A percentile compares a stretch with the other conserved stretches of the same genome.
Evolutionary conservation across 2,113 vertebrate species (phyloP).

Genomic region (Tragelaphus strepsiceros): DNA sequence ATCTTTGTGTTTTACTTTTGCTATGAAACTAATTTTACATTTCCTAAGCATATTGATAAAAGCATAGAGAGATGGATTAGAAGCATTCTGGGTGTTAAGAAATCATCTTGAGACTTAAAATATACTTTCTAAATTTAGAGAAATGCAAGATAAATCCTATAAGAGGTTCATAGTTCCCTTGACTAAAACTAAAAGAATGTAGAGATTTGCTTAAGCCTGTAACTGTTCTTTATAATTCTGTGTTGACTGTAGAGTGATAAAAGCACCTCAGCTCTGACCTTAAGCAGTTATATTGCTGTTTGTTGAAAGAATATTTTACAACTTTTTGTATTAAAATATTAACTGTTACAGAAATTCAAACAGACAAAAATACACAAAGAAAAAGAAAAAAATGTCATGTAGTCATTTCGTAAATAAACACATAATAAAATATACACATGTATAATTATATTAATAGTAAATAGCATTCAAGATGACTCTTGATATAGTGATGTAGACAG

Average conservation of each 20-base stretch:
- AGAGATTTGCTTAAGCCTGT: not conserved
- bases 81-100: not conserved
- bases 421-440: not conserved
- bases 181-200: conserved; percentile 27
- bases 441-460: not conserved
- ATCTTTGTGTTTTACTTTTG: conserved; percentile 17
- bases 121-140: conserved; percentile 32
- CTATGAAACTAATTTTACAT: not conserved
- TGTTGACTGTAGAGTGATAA: not conserved
- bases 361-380: not conserved
- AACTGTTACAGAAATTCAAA: conserved; percentile 2
- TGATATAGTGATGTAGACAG: not conserved
- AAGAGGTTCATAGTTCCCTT: not conserved
- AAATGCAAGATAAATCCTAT: conserved; percentile 25
- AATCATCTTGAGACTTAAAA: conserved; percentile 31
- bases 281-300: not conserved
- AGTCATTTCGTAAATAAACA: not conserved
- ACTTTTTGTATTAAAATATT: not conserved
- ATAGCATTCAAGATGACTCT: not conserved
- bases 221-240: not conserved
- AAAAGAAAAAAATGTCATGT: not conserved
- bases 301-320: not conserved
- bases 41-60: not conserved
- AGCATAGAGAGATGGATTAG: not conserved
- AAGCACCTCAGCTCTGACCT: not conserved